Conservation (phyloP, 1,140 invertebrate species). For the Microplitis demolitor region DNA sequence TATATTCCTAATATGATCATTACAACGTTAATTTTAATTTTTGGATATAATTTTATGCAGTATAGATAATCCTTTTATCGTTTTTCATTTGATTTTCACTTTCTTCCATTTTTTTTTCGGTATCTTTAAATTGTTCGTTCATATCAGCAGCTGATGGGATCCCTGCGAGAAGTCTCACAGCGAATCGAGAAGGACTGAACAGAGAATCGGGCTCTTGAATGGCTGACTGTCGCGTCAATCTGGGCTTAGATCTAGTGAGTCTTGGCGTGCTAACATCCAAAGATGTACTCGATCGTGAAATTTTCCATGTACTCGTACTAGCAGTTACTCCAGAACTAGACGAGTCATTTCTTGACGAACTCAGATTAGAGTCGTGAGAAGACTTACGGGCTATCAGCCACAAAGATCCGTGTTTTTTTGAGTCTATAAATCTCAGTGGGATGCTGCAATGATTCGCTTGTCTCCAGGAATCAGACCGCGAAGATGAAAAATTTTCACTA, state of each 20-base stretch:
- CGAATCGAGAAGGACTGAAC: conserved; percentile 66
- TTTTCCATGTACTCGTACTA: conserved; percentile 83
- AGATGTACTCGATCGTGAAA: conserved; percentile 76
- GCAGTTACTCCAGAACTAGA: conserved; percentile 84
- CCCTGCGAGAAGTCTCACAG: conserved; percentile 74
- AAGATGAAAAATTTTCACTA: conserved; percentile 88
- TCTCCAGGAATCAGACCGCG: conserved; percentile 81
- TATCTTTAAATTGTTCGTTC: conserved; percentile 63
- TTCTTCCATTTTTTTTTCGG: too few species aligned
- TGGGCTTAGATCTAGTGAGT: conserved; percentile 64
- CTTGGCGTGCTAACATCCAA: conserved; percentile 44
- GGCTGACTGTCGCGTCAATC: conserved; percentile 77
- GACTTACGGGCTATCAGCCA: conserved; percentile 88
- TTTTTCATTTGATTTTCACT: too few species aligned
- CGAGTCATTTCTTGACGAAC: conserved; percentile 85
- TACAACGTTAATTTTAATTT: too few species aligned
- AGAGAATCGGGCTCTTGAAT: conserved; percentile 72
- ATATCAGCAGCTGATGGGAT: conserved; percentile 83
- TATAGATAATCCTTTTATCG: too few species aligned
- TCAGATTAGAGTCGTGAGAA: conserved; percentile 87
- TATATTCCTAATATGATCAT: too few species aligned
- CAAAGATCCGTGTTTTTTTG: conserved; percentile 77
- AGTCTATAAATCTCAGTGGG: conserved; percentile 74
- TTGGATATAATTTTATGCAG: too few species aligned
- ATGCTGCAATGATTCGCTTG: conserved; percentile 75